phyloP scores from a whole-genome alignment of 2,797 vertebrate species.

The Pipistrellus pipistrellus region DNA sequence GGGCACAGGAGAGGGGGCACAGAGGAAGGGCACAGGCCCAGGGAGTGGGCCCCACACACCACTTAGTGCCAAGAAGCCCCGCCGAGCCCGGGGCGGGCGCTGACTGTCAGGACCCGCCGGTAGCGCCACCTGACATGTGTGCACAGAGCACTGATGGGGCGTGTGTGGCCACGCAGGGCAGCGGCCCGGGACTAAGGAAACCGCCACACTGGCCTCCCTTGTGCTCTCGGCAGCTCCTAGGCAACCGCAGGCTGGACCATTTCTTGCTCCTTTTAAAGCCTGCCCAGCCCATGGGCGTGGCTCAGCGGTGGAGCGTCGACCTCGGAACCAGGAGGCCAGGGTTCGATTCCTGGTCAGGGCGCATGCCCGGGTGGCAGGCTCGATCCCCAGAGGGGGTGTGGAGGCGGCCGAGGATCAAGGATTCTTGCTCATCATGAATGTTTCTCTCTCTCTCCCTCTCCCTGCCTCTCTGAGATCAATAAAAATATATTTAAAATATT shows the following conservation, averaged over 20 bases:
- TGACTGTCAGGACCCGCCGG: slow-evolving; percentile 45
- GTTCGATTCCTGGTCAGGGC: too few relatives aligned
- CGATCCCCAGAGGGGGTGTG: too few relatives aligned
- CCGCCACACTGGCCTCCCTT: background rate
- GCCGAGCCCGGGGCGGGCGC: background rate
- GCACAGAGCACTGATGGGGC: slow-evolving; percentile 50
- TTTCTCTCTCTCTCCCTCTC: too few relatives aligned
- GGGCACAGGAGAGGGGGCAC: background rate
- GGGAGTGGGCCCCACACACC: slow-evolving; percentile 9
- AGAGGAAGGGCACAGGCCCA: background rate
- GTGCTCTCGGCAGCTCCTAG: background rate
- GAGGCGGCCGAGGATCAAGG: too few relatives aligned
- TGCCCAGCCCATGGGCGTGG: too few relatives aligned
- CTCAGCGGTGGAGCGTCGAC: too few relatives aligned
- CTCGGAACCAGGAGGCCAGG: too few relatives aligned
- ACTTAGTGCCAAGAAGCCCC: slow-evolving; percentile 3
- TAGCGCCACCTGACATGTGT: slow-evolving; percentile 55
- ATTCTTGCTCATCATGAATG: too few relatives aligned
- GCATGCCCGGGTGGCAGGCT: too few relatives aligned
- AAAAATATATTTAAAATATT: too few relatives aligned
- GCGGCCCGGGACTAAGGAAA: background rate
- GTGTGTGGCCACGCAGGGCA: background rate
- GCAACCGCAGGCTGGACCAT: background rate
- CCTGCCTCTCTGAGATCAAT: too few relatives aligned
- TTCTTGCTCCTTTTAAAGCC: background rate